Evolutionary conservation across 2,113 vertebrate genomes (phyloP).

Genomic region (Prolemur simus): DNA sequence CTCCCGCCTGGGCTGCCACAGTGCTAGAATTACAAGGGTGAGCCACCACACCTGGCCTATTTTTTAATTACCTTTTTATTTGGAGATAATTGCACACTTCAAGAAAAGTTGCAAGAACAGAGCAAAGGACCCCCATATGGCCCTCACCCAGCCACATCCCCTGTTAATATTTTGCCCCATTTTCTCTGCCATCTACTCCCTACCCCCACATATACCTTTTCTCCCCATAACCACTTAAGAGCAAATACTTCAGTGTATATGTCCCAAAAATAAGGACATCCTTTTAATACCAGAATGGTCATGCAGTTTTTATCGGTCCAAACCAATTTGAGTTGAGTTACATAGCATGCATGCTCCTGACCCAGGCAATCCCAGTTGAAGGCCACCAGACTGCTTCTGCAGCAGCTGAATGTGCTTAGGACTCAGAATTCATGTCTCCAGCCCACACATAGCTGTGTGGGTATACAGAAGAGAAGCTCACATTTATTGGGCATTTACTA

Average conservation of each 20-base stretch:
- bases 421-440: neutral
- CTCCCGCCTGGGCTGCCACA: no score
- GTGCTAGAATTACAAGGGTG: no score
- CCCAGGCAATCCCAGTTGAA: neutral
- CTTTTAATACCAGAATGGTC: neutral
- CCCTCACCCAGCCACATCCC: neutral
- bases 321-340: neutral
- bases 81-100: neutral
- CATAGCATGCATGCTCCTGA: neutral
- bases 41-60: neutral
- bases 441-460: neutral
- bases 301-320: neutral
- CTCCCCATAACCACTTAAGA: neutral
- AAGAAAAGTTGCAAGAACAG: neutral
- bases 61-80: constrained; percentile 4
- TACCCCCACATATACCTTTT: neutral
- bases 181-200: neutral
- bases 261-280: constrained; percentile 5
- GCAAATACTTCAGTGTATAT: neutral
- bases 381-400: neutral
- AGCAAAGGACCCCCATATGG: neutral
- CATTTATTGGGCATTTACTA: neutral
- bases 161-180: neutral
- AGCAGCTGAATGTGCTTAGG: neutral
- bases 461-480: neutral